phyloP scores from a whole-genome alignment of 2,113 vertebrate species.

The Fulmarus glacialis region DNA sequence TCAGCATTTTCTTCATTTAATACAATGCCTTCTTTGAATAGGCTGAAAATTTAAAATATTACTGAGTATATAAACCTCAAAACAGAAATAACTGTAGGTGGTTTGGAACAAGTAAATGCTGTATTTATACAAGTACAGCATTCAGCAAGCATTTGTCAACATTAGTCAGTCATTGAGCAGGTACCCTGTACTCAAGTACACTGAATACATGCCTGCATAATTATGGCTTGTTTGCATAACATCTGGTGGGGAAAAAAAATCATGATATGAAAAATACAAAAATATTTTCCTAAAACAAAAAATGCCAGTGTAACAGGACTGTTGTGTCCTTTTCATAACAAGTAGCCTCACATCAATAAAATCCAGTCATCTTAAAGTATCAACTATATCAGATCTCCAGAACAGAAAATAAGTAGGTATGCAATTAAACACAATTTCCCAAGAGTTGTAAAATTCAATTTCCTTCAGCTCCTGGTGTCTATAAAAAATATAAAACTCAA shows the following conservation, averaged over 20 bases:
- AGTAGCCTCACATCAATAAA: not conserved
- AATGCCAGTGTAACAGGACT: not conserved
- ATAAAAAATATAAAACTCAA: slow-evolving; percentile 3
- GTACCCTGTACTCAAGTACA: not conserved
- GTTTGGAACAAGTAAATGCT: slow-evolving; percentile 32
- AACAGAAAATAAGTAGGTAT: slow-evolving; percentile 18
- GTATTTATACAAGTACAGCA: slow-evolving; percentile 4
- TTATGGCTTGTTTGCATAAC: slow-evolving; percentile 19
- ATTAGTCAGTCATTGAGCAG: slow-evolving; percentile 37
- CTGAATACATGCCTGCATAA: not conserved
- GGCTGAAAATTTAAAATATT: not conserved
- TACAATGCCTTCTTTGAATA: not conserved
- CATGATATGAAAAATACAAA: not conserved
- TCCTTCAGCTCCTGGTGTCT: not conserved
- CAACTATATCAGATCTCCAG: not conserved
- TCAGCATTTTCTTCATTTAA: not conserved
- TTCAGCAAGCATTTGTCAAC: slow-evolving; percentile 15
- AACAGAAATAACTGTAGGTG: slow-evolving; percentile 19
- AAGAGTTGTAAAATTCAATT: not conserved
- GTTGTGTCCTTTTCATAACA: not conserved
- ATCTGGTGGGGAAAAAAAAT: slow-evolving; percentile 25
- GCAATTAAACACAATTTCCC: slow-evolving; percentile 29
- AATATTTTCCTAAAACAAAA: slow-evolving; percentile 41
- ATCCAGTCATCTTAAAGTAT: not conserved
- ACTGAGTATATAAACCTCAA: slow-evolving; percentile 8